phyloP scores from a whole-genome alignment of 2,113 vertebrate species.

The Eira barbara region DNA sequence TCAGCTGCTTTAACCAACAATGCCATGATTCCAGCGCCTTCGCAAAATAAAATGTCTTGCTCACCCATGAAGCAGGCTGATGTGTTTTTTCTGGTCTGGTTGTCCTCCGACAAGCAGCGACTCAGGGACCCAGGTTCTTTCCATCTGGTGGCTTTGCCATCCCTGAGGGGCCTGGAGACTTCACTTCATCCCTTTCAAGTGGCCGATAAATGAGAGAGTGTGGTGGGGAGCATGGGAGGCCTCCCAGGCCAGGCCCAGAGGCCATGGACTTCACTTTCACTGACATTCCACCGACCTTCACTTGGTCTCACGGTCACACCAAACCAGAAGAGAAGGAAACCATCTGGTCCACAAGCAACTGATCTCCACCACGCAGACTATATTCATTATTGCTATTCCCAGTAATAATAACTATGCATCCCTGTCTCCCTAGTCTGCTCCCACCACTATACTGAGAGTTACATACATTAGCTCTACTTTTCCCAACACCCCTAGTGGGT shows the following conservation, averaged over 20 bases:
- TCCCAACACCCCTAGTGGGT: background rate
- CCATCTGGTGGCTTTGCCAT: background rate
- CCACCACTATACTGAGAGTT: background rate
- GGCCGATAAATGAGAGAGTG: background rate
- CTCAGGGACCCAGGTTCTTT: background rate
- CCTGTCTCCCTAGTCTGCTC: background rate
- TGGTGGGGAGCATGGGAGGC: background rate
- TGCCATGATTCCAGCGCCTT: background rate
- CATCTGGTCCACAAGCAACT: background rate
- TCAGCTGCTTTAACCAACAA: background rate
- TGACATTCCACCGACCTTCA: background rate
- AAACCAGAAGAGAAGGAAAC: background rate
- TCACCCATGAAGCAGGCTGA: background rate
- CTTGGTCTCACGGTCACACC: background rate
- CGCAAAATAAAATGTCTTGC: background rate
- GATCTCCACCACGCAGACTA: background rate
- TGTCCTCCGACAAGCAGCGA: background rate
- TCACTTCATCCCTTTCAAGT: background rate
- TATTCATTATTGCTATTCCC: background rate
- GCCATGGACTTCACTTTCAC: background rate
- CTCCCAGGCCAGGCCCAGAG: background rate
- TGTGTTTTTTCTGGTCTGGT: background rate
- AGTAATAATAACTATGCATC: background rate
- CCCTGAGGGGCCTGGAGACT: background rate
- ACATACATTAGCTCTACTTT: background rate